Evolutionary conservation across 92 coral and sea anemone genomes (phyloP).

Genomic region (Montipora capitata): DNA sequence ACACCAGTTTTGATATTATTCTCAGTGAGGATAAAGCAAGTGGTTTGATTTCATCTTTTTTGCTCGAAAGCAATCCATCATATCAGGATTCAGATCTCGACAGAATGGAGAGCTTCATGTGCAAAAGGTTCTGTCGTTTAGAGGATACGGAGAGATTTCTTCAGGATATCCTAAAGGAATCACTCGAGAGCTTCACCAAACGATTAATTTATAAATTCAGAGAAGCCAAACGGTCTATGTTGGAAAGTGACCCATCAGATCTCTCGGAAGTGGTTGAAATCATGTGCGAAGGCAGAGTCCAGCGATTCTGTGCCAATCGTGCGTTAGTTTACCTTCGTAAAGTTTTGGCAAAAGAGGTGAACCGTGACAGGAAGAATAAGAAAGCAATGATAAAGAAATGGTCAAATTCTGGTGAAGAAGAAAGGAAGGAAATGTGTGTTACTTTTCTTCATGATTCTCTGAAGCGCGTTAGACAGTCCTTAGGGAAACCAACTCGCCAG

Average conservation of each 20-base stretch:
- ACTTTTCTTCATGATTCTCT: not conserved
- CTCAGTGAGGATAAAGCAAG: not conserved
- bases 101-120: not conserved
- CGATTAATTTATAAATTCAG: not conserved
- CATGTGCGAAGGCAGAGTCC: conserved; percentile 6
- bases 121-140: not conserved
- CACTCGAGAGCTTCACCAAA: not conserved
- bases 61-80: not conserved
- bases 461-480: not conserved
- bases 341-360: not conserved
- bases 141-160: not conserved
- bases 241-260: not conserved
- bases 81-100: not conserved
- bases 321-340: not conserved
- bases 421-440: not conserved
- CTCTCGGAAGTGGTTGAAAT: not conserved
- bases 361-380: not conserved
- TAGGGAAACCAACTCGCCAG: not conserved
- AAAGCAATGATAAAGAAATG: not conserved
- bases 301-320: not conserved
- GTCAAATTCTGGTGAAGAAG: not conserved
- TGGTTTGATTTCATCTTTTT: not conserved
- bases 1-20: not conserved
- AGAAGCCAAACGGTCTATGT: not conserved
- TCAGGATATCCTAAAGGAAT: not conserved